phyloP scores from a whole-genome alignment of 1,140 invertebrate species.

The Formica exsecta region DNA sequence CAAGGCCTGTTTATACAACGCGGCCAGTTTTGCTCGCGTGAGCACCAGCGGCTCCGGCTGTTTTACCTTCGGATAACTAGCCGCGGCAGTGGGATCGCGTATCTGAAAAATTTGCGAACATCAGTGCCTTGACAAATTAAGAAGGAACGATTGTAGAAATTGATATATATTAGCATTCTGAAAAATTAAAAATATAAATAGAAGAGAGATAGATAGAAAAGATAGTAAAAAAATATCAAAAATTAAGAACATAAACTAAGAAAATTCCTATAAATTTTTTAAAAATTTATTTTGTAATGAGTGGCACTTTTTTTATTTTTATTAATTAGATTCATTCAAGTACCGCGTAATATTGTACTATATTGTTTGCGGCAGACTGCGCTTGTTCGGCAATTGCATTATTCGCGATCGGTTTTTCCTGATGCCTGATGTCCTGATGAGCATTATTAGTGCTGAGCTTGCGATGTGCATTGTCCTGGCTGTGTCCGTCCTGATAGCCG shows the following conservation, averaged over 20 bases:
- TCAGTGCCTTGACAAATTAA: not conserved
- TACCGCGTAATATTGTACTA: constrained; percentile 63
- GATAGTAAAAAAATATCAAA: not conserved
- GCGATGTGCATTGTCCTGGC: constrained; percentile 19
- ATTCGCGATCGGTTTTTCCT: not conserved
- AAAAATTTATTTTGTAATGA: not conserved
- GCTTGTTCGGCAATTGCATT: constrained; percentile 1
- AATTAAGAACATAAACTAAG: not conserved
- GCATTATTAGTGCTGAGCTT: constrained; percentile 39
- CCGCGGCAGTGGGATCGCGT: not conserved
- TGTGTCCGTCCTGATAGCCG: not conserved
- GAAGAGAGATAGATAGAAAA: not conserved
- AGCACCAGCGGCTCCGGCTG: constrained; percentile 63
- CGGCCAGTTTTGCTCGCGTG: constrained; percentile 72
- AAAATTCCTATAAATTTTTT: not conserved
- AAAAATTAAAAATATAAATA: too few relatives aligned
- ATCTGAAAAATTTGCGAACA: constrained; percentile 18
- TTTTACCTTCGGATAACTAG: constrained; percentile 36
- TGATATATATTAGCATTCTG: not conserved
- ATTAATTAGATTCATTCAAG: not conserved
- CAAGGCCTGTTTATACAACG: constrained; percentile 77
- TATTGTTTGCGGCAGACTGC: constrained; percentile 10
- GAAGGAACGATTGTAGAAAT: not conserved
- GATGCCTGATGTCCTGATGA: not conserved
- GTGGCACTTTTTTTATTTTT: not conserved